Evolutionary conservation across 2,113 vertebrate genomes (phyloP).

Genomic region (Neodontobutis hainanensis): DNA sequence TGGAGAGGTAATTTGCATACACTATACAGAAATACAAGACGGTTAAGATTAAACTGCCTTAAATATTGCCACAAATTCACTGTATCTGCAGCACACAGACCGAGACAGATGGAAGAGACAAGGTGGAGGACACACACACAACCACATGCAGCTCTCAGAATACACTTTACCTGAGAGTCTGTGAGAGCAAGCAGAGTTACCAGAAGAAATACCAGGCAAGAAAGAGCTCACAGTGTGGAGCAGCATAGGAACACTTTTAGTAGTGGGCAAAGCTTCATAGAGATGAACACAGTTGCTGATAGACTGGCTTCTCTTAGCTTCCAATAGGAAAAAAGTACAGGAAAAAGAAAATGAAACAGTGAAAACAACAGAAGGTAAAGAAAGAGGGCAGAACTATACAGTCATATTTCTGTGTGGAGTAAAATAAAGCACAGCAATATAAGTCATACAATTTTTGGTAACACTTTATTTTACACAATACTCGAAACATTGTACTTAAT

Average conservation of each 20-base stretch:
- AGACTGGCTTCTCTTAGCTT: constrained; percentile 99
- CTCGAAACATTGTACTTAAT: no score
- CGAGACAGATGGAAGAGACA: constrained; percentile 18
- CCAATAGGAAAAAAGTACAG: constrained; percentile 57
- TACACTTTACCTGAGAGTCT: constrained; percentile 93
- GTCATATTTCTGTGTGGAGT: neutral
- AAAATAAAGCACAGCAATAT: neutral
- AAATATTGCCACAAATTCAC: constrained; percentile 11
- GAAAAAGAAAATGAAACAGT: constrained; percentile 35
- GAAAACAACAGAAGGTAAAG: constrained; percentile 45
- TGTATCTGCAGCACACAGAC: neutral
- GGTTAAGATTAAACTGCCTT: constrained; percentile 11
- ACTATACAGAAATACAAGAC: neutral
- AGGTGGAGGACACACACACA: constrained; percentile 52
- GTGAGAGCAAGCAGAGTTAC: constrained; percentile 93
- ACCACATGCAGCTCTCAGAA: constrained; percentile 60
- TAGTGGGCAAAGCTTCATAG: constrained; percentile 93
- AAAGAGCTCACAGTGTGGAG: constrained; percentile 98
- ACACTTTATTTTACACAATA: no score
- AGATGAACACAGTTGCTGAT: constrained; percentile 99
- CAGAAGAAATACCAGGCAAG: constrained; percentile 97
- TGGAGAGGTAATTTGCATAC: neutral
- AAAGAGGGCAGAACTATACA: constrained; percentile 24
- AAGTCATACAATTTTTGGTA: neutral
- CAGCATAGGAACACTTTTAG: constrained; percentile 98